A percentile compares a stretch with the other conserved stretches of the same genome.
Evolutionary conservation across 2,888 invertebrate genomes (phyloP).

Genomic region (Cephonodes hylas): DNA sequence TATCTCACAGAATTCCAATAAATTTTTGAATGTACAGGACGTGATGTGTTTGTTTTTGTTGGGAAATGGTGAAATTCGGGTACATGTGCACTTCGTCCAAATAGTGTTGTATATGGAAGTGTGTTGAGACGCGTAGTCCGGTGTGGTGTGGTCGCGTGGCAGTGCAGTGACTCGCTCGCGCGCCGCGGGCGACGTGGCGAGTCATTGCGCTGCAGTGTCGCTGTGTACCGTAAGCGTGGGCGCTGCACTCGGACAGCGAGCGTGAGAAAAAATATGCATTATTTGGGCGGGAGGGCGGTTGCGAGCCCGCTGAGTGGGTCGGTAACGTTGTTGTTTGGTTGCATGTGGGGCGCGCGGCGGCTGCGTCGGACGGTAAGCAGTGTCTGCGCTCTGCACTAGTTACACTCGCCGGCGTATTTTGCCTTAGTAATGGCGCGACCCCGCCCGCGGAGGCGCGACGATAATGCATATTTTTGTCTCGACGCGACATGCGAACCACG

Average conservation of each 20-base stretch:
- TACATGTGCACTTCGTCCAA: slow-evolving; percentile 10
- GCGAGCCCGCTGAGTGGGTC: no score
- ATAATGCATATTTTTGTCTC: slow-evolving; percentile 78
- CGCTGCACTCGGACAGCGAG: slow-evolving; percentile 24
- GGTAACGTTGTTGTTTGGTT: slow-evolving; percentile 64
- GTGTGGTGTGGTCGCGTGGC: neutral
- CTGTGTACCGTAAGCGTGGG: slow-evolving; percentile 12
- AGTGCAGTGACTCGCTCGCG: no score
- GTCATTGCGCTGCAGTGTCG: neutral
- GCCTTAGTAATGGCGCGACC: slow-evolving; percentile 72
- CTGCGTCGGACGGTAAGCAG: slow-evolving; percentile 61
- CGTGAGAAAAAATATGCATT: slow-evolving; percentile 74
- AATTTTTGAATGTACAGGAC: neutral
- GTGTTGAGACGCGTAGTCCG: neutral
- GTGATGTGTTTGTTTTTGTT: neutral
- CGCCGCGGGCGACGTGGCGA: no score
- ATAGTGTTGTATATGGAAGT: neutral
- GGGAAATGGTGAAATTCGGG: slow-evolving; percentile 3
- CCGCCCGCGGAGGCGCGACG: slow-evolving; percentile 32
- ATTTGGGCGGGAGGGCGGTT: no score
- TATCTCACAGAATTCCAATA: neutral
- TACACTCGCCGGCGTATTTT: slow-evolving; percentile 60
- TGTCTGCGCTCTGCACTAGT: slow-evolving; percentile 44
- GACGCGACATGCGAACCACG: slow-evolving; percentile 40
- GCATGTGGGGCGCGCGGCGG: slow-evolving; percentile 58